Conservation (phyloP, 2,797 vertebrate genomes). For the Poecile montanus region DNA sequence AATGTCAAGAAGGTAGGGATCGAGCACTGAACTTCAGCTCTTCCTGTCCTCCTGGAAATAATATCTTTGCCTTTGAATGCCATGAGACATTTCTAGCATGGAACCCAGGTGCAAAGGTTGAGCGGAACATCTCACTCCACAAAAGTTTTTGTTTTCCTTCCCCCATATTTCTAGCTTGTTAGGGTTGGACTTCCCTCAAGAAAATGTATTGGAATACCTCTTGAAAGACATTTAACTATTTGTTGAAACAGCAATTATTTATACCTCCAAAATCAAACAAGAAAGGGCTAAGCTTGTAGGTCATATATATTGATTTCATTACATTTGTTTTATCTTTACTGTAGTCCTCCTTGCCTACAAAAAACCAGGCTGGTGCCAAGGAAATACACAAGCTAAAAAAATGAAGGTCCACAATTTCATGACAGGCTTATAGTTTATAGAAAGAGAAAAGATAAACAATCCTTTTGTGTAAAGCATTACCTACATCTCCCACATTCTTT, state of each 20-base stretch:
- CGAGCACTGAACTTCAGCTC: neutral
- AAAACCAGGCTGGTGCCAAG: neutral
- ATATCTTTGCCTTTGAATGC: neutral
- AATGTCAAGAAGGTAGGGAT: neutral
- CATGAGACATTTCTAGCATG: neutral
- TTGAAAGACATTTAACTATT: neutral
- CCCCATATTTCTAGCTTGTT: neutral
- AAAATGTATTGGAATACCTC: neutral
- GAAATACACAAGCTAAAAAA: neutral
- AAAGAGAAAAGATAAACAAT: no score
- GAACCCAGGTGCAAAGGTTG: neutral
- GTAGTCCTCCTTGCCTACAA: neutral
- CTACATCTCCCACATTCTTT: neutral
- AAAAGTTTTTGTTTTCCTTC: neutral
- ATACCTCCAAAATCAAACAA: neutral
- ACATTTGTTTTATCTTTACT: neutral
- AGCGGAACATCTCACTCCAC: neutral
- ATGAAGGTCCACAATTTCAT: neutral
- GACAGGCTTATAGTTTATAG: neutral
- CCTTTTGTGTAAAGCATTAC: neutral
- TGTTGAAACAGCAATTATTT: neutral
- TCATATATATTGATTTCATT: neutral
- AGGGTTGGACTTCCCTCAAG: neutral
- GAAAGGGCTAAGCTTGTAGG: neutral
- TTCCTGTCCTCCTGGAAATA: neutral